A percentile compares a stretch with the other conserved stretches of the same genome.
Evolutionary conservation across 2,797 vertebrate species (phyloP).

Genomic region (Micromesistius poutassou): DNA sequence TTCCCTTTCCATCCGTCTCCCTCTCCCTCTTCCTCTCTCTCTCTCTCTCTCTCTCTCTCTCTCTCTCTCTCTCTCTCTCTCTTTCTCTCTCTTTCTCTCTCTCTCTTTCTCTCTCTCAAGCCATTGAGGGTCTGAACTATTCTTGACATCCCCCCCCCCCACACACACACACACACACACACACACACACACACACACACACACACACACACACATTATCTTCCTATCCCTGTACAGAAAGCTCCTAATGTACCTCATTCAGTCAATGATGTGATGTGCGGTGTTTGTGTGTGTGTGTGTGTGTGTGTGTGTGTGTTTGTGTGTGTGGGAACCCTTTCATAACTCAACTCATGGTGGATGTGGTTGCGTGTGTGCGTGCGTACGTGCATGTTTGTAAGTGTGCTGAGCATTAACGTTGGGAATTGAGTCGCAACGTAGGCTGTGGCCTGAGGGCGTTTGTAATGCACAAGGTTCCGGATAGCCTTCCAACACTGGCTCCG

Average conservation of each 20-base stretch:
- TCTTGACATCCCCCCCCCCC: constrained; percentile 17
- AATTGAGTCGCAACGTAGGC: too few relatives aligned
- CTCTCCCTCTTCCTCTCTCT: too few relatives aligned
- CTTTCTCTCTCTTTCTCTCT: too few relatives aligned
- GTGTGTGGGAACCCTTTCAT: neutral
- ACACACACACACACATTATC: constrained; percentile 23
- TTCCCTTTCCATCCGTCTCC: neutral
- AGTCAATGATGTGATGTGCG: too few relatives aligned
- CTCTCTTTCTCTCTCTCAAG: too few relatives aligned
- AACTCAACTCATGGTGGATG: neutral
- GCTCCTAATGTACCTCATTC: too few relatives aligned
- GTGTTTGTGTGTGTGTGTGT: too few relatives aligned
- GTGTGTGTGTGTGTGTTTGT: too few relatives aligned
- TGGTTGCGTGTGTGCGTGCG: neutral
- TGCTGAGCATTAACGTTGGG: too few relatives aligned
- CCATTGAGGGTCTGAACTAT: neutral
- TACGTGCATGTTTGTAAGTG: neutral
- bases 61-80: neutral
- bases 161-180: constrained; percentile 5
- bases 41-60: neutral
- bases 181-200: constrained; percentile 6
- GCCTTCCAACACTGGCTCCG: too few relatives aligned
- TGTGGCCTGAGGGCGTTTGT: too few relatives aligned
- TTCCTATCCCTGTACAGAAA: neutral
- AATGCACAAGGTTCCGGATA: too few relatives aligned